Conservation (phyloP, 1,140 invertebrate species). For the Idris sp. region DNA sequence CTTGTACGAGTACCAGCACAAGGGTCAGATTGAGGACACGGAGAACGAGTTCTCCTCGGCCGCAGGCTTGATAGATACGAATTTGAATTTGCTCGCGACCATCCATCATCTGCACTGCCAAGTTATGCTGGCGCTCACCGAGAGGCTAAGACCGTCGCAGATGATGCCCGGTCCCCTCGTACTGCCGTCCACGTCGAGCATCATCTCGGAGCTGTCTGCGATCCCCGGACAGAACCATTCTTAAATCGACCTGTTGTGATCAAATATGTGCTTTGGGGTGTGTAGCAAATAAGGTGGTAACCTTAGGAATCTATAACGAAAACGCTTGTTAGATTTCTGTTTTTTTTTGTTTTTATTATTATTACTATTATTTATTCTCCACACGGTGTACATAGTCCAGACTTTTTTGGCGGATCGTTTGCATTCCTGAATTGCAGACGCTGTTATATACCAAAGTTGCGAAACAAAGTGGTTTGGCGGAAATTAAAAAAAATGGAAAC, state of each 20-base stretch:
- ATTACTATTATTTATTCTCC: conserved; percentile 57
- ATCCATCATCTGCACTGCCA: conserved; percentile 77
- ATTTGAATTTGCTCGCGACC: conserved; percentile 75
- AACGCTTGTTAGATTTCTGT: conserved; percentile 42
- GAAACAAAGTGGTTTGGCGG: too few species aligned
- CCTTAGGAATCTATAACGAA: conserved; percentile 32
- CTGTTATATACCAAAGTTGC: conserved; percentile 57
- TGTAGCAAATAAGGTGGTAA: conserved; percentile 19
- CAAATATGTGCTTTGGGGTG: conserved; percentile 15
- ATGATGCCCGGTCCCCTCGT: conserved; percentile 65
- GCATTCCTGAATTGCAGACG: conserved; percentile 53
- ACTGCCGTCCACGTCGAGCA: conserved; percentile 65
- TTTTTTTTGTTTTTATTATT: too few species aligned
- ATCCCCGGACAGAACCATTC: conserved; percentile 51
- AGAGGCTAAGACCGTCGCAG: conserved; percentile 71
- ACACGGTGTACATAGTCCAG: conserved; percentile 50
- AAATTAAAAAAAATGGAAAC: too few species aligned
- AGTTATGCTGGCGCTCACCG: conserved; percentile 76
- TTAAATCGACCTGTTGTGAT: conserved; percentile 40
- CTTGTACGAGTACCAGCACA: conserved; percentile 69
- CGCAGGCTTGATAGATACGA: conserved; percentile 75
- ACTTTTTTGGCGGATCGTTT: conserved; percentile 5
- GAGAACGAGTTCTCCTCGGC: conserved; percentile 70
- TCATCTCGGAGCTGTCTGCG: conserved; percentile 59
- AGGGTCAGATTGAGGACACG: conserved; percentile 50